Base-by-base conservation (phyloP, 1,140 invertebrate genomes). In the Agrypnia vestita region DNA sequence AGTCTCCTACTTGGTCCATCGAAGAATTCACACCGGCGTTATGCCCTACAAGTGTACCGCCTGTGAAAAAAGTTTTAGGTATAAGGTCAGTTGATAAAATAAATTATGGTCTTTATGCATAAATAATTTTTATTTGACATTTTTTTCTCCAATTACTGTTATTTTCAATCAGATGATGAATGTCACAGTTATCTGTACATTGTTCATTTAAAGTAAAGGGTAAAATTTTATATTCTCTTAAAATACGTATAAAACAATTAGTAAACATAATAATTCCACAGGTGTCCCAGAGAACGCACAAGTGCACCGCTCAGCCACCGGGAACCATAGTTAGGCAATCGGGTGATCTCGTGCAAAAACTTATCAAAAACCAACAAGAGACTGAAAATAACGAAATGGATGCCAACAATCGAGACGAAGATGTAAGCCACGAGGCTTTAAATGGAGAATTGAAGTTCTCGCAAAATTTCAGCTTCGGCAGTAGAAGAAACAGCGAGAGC, bases 1-100 rank as follows among this genome's bases (percentile, higher is more conserved):
- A 73, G 95, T 97, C 19, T 96, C 95, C 0, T 96, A 96, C 86
- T 88, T 96, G 83, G 95, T 97, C 1, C 95, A 97, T 86, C 90
- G 93, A 79, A 90, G 95, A 82, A 96, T 96, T 82, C 95, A 96
- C 83, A 96, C 95, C 3, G 94, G 94, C 47, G 94, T 91, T 0
- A 95, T 95, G 93, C 94, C 94, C 1, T 96, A 96, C 84, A 94
- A 94, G 86, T 97, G 96, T 86, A 93, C 93, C 59, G 91, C 91
- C 4, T 97, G 96, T 86, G 91, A 93, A 74, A 96, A 95, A 90
- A 94, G 90, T 84, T 97, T 96, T 86, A 89, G 95, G 82, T 96
- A 96, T 84, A 97, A 97, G 91, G 95, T 94, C 82, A 81, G 49
- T 62, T 62, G 17, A 61, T 13, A 13, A 13, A 9, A 51, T 12